A percentile compares a stretch with the other conserved stretches of the same genome.
Evolutionary conservation across 2,888 invertebrate species (phyloP).

Genomic region (Diarsia rubi): DNA sequence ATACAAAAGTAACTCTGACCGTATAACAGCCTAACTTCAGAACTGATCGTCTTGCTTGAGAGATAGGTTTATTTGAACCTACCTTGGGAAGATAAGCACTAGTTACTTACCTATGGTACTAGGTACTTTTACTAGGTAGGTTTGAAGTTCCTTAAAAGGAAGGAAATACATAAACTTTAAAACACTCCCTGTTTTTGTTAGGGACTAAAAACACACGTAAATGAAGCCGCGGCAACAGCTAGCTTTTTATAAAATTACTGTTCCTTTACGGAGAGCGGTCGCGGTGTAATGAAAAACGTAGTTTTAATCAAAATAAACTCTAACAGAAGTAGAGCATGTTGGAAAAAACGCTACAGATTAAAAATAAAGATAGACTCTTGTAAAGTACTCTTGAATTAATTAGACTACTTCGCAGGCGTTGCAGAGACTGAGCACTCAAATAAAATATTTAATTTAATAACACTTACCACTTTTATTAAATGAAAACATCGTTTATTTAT

Average conservation of each 20-base stretch:
- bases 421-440: background rate
- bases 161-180: no score
- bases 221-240: background rate
- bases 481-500: background rate
- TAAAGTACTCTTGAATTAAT: constrained; percentile 34
- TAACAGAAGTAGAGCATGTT: background rate
- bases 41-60: no score
- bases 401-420: constrained; percentile 10
- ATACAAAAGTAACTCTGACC: no score
- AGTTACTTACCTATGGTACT: no score
- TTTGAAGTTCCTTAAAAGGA: no score
- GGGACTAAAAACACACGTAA: background rate
- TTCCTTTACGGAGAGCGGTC: background rate
- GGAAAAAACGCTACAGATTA: background rate
- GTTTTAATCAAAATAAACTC: background rate
- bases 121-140: no score
- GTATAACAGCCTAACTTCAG: no score
- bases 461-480: background rate
- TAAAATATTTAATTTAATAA: constrained; percentile 1
- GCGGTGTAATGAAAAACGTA: background rate
- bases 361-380: background rate
- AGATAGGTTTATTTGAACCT: no score
- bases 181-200: background rate
- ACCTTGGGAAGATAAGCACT: no score
- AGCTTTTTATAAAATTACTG: background rate